Evolutionary conservation across 2,797 vertebrate species (phyloP), one percentile per base, ranked within the genome.

Genomic region (Coendou prehensilis): DNA sequence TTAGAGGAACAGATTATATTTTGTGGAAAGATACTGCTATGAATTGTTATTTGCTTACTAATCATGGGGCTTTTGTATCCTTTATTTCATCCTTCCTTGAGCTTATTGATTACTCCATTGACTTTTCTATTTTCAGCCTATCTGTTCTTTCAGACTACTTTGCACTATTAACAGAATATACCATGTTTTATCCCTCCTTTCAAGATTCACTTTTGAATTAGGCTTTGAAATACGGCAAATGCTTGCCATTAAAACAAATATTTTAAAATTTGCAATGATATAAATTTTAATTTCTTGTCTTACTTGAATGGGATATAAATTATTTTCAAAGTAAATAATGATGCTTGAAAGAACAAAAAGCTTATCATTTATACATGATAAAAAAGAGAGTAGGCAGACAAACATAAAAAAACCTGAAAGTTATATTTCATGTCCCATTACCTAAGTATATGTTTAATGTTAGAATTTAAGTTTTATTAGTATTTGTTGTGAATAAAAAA

Each of bases 101-200:
- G 61, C 92, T 63, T 97, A 98, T 96, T 96, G 96, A 98, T 98
- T 96, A 79, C 73, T 93, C 1, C 81, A 98, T 98, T 0, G n/a
- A 98, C 93, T 87, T 97, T 97, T 75, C 76, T 97, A 64, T 95
- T 97, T 96, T 94, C 86, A 97, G 56, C 41, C 3, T 96, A 28
- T 87, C 96, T 98, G 89, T 57, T 87, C 41, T 95, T 98, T 97
- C 86, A 64, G 59, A 86, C n/a, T 91, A 91, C 54, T 96, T 97
- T 97, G 69, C 83, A 93, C 71, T 83, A 97, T 50, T 96, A 95
- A 90, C 30, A 95, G 23, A 96, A 97, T 54, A 28, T 91, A 37
- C 28, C 85, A 45, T 1, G 17, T 93, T 97, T 98, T 94, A 87
- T 96, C 89, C 4, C 17, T 75, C 75, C 56, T 96, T 73, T 91